Conservation (phyloP, 2,113 vertebrate species). For the Nesogale talazaci region DNA sequence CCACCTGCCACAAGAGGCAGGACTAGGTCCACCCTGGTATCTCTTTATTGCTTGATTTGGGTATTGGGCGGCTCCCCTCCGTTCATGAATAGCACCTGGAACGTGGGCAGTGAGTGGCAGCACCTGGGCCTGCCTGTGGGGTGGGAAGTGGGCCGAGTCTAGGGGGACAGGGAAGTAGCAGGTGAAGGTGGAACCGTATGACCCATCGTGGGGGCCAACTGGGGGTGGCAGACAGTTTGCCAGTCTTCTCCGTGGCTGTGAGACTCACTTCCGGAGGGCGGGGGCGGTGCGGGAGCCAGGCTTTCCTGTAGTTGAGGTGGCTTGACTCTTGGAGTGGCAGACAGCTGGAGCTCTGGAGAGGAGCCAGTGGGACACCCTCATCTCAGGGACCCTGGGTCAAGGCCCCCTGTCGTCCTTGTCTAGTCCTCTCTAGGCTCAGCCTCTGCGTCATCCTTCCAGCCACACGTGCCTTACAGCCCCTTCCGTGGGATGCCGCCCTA, state of each 20-base stretch:
- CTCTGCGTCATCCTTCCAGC: slow-evolving; percentile 89
- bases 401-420: slow-evolving; percentile 70
- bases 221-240: background rate
- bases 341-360: background rate
- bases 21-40: background rate
- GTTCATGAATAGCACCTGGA: background rate
- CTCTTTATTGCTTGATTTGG: background rate
- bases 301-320: too few relatives aligned
- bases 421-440: slow-evolving; percentile 94
- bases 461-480: slow-evolving; percentile 92
- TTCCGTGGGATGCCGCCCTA: slow-evolving; percentile 92
- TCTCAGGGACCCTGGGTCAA: too few relatives aligned
- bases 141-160: too few relatives aligned
- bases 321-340: too few relatives aligned
- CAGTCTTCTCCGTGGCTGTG: background rate
- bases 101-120: background rate
- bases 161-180: background rate
- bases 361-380: slow-evolving; percentile 43
- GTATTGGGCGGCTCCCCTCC: background rate
- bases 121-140: background rate
- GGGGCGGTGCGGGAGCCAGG: too few relatives aligned
- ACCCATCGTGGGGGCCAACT: too few relatives aligned
- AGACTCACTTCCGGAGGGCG: too few relatives aligned
- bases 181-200: rapidly evolving
- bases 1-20: too few relatives aligned